Conservation (phyloP, 2,797 vertebrate genomes). For the Malurus splendens region DNA sequence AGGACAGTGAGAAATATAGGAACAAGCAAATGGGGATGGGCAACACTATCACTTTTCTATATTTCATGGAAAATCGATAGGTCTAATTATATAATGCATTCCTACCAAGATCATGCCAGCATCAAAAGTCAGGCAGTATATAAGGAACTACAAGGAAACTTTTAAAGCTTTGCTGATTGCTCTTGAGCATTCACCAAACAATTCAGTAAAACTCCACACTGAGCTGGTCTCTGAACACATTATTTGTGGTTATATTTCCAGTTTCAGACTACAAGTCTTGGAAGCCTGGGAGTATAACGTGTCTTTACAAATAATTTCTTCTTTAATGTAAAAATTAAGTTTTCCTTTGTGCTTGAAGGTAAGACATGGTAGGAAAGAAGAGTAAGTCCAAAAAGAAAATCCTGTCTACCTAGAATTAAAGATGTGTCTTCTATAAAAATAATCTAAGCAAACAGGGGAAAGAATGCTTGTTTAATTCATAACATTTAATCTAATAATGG, state of each 20-base stretch:
- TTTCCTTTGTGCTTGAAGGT: neutral
- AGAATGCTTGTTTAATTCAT: neutral
- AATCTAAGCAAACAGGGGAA: neutral
- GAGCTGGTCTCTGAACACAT: neutral
- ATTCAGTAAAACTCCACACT: neutral
- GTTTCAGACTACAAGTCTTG: neutral
- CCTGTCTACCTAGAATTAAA: neutral
- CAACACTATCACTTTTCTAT: accelerated
- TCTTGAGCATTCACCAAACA: neutral
- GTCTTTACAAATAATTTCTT: neutral
- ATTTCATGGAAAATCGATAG: neutral
- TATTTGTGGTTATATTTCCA: neutral
- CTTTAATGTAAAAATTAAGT: neutral
- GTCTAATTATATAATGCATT: neutral
- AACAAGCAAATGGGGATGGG: neutral
- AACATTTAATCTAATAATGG: neutral
- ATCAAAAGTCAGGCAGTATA: neutral
- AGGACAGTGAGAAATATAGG: neutral
- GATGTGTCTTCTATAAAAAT: neutral
- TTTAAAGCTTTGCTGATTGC: neutral
- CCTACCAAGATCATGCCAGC: neutral
- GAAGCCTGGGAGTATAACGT: neutral
- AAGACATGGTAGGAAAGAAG: neutral
- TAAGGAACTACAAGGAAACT: neutral
- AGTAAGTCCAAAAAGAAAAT: neutral